A percentile compares a stretch with the other conserved stretches of the same genome.
Conservation (phyloP, 2,797 vertebrate species). For the Peromyscus eremicus region DNA sequence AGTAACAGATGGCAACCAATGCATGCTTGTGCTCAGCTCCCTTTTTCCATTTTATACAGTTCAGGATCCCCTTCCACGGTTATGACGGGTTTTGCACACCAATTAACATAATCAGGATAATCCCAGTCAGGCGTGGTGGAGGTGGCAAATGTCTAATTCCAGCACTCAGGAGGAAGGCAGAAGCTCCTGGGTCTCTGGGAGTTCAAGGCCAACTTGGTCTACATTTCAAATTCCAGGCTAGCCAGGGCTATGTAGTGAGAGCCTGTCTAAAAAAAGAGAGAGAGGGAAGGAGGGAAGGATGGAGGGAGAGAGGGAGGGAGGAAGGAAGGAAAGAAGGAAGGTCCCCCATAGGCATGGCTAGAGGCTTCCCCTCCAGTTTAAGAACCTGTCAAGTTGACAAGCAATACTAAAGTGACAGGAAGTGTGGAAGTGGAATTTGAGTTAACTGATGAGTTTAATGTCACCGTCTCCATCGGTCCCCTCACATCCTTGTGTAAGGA, state of each 20-base stretch:
- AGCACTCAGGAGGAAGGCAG: not conserved
- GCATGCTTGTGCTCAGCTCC: not conserved
- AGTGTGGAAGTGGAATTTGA: not conserved
- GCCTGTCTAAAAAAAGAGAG: too few relatives aligned
- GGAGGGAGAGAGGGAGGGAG: not conserved
- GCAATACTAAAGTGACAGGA: not conserved
- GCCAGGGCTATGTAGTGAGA: not conserved
- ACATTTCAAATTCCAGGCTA: not conserved
- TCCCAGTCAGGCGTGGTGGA: not conserved
- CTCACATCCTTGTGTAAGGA: not conserved
- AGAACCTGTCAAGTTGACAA: not conserved
- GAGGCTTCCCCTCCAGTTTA: not conserved
- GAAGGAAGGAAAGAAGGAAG: not conserved
- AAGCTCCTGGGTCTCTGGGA: not conserved
- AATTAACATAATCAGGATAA: not conserved
- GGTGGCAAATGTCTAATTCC: not conserved
- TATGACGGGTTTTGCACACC: not conserved
- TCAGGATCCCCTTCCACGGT: not conserved
- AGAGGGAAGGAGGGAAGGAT: too few relatives aligned
- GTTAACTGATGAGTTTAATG: not conserved
- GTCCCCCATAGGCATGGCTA: not conserved
- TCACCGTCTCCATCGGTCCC: not conserved
- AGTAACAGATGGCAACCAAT: not conserved
- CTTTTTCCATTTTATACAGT: not conserved
- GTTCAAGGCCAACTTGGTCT: not conserved